Evolutionary conservation across 2,888 invertebrate species (phyloP).

Genomic region (Drosophila fungiperda): DNA sequence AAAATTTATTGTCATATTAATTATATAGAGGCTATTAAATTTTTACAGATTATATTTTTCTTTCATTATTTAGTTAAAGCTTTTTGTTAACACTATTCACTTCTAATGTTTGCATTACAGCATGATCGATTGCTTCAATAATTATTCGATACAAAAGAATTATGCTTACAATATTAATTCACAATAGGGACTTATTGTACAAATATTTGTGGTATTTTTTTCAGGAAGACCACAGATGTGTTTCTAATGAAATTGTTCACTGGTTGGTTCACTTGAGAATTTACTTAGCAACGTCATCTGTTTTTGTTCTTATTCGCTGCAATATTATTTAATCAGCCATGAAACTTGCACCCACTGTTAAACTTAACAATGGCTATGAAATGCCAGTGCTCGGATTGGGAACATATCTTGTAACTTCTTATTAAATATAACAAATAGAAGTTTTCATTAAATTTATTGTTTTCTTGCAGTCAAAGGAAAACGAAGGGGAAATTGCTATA

Average conservation of each 20-base stretch:
- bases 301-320: not conserved
- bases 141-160: not conserved
- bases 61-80: not conserved
- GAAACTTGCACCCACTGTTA: conserved; percentile 83
- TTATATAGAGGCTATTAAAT: no score
- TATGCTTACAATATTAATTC: not conserved
- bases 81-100: not conserved
- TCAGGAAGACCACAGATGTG: not conserved
- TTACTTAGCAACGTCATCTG: not conserved
- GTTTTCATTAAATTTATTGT: not conserved
- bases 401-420: conserved; percentile 86
- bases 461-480: conserved; percentile 87
- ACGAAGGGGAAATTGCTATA: conserved; percentile 88
- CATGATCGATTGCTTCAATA: not conserved
- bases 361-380: conserved; percentile 87
- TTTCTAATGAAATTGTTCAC: not conserved
- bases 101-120: not conserved
- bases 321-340: conserved; percentile 28
- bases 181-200: not conserved
- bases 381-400: conserved; percentile 89
- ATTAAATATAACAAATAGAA: not conserved
- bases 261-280: not conserved
- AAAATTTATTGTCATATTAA: not conserved
- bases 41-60: not conserved
- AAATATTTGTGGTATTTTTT: not conserved